These are phyloP conservation scores for Uloborus plumipes DNA, from an alignment of 2,888 invertebrate genomes.

Conservation along the genomic window DNA sequence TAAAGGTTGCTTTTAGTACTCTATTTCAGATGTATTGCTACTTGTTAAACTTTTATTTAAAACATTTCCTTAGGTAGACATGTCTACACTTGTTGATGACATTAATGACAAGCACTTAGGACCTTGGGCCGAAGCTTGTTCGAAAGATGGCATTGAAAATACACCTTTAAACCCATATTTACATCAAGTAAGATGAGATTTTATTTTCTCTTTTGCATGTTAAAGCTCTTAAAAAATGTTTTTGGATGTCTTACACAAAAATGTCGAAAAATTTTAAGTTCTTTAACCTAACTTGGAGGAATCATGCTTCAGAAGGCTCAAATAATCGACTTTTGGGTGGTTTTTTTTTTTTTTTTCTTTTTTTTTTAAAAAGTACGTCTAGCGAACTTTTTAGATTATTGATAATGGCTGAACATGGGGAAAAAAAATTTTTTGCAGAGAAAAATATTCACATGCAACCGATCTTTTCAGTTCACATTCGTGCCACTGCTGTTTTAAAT, in stretches of 20 bases:
- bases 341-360: too few species aligned
- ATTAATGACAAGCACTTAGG: slow-evolving; percentile 93
- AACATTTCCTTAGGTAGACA: slow-evolving; percentile 77
- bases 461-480: too few species aligned
- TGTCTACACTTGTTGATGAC: slow-evolving; percentile 85
- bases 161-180: slow-evolving; percentile 91
- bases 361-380: too few species aligned
- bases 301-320: too few species aligned
- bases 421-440: too few species aligned
- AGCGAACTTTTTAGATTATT: too few species aligned
- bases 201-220: background rate
- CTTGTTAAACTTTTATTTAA: slow-evolving; percentile 40
- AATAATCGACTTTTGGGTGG: too few species aligned
- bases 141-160: slow-evolving; percentile 81
- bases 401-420: too few species aligned
- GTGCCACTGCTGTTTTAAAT: too few species aligned
- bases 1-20: background rate
- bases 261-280: too few species aligned
- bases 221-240: background rate
- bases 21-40: background rate
- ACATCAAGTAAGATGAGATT: slow-evolving; percentile 75
- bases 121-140: slow-evolving; percentile 91
- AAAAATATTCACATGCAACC: too few species aligned
- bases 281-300: too few species aligned
- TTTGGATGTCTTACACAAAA: background rate